Conservation (phyloP, 1,140 invertebrate species). For the Pseudoatta argentina region DNA sequence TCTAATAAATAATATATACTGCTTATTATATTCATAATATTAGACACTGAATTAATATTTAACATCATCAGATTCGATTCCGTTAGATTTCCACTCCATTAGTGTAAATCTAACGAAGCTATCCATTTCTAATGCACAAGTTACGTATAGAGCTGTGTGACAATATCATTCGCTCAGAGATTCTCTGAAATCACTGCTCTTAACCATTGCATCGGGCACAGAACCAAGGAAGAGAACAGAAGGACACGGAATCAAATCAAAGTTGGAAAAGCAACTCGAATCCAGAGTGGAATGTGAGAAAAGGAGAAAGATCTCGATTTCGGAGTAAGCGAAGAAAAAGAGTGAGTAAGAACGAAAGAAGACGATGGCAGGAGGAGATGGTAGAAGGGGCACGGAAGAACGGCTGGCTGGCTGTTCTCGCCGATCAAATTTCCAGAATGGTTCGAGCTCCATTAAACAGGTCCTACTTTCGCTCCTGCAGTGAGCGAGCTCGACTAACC, state of each 20-base stretch:
- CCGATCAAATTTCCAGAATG: conserved; percentile 83
- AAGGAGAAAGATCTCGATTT: conserved; percentile 45
- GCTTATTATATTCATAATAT: neutral
- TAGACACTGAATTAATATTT: neutral
- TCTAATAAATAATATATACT: neutral
- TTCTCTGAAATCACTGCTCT: conserved; percentile 18
- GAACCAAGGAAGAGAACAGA: conserved; percentile 64
- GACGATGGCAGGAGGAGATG: conserved; percentile 2
- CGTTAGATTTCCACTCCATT: neutral
- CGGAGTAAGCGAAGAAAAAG: conserved; percentile 64
- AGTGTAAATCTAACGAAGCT: neutral
- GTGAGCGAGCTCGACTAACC: conserved; percentile 66
- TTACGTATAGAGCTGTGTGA: conserved; percentile 57
- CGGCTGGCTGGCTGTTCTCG: conserved; percentile 77
- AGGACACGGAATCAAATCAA: conserved; percentile 82
- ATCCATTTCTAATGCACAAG: conserved; percentile 2
- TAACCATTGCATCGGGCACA: conserved; percentile 25
- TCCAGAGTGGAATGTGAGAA: conserved; percentile 67
- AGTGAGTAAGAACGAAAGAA: conserved; percentile 70
- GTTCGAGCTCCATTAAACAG: conserved; percentile 81
- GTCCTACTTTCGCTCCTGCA: conserved; percentile 71
- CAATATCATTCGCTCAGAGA: conserved; percentile 34
- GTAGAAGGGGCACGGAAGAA: conserved; percentile 52
- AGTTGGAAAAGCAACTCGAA: conserved; percentile 80
- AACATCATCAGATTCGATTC: neutral